Evolutionary conservation across 2,797 vertebrate species (phyloP), one percentile per base, ranked within the genome.

Genomic region (Haliaeetus vocifer): DNA sequence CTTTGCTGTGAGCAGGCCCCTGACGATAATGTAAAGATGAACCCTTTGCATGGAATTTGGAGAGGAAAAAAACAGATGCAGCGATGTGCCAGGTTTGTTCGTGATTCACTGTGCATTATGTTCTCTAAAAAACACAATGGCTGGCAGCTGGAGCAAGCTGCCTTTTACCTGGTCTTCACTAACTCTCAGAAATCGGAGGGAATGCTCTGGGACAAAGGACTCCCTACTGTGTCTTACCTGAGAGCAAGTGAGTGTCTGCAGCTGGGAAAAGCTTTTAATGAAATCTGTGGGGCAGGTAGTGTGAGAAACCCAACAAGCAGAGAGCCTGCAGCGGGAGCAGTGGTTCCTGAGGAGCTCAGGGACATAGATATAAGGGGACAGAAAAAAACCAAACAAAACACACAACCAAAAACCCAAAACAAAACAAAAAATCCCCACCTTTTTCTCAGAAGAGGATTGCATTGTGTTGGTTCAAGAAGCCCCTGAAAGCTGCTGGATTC

Each of bases 11-110:
- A 65, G 28, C 18, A 62, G 28, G 28, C 7, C 23, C 10, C 28
- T 80, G 25, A 68, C 40, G 29, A 44, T 70, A 86, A 63, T 50
- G 44, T 59, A 89, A 91, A 92, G 86, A n/a, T 73, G 53, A 90
- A 58, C 11, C 2, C n/a, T 58, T 58, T 44, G 25, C 29, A 13
- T 50, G 53, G 58, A 75, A 72, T 92, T 94, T 29, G 15, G 33
- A 86, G 40, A 44, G 28, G 9, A 74, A 56, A 71, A 88, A 71
- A 66, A 0, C 3, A 72, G 49, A 33, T 3, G 5, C 13, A 65
- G 29, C 0, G 1, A 33, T 7, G 3, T 68, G 10, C 28, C 25
- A 38, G 14, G 35, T 58, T 74, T 79, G 35, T 74, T 90, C 15
- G 2, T 42, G 6, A 50, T 61, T 80, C 90, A 31, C n/a, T 75